A percentile compares a stretch with the other conserved stretches of the same genome.
Evolutionary conservation across 2,888 invertebrate genomes (phyloP).

Genomic region (Eurois occulta): DNA sequence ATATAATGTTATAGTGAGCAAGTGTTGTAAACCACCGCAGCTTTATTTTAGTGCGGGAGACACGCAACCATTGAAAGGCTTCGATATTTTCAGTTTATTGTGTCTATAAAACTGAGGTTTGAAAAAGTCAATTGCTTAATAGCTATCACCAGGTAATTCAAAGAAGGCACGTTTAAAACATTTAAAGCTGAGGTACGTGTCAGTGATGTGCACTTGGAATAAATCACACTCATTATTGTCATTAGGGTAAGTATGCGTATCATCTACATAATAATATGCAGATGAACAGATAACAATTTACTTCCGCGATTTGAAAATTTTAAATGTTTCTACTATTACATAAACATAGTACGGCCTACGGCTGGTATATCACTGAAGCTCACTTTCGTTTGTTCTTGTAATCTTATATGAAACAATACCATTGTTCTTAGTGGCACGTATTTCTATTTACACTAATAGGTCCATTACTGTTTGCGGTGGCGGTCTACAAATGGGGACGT

Average conservation of each 20-base stretch:
- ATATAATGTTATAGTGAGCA: conserved; percentile 61
- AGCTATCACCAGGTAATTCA: conserved; percentile 52
- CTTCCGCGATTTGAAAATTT: conserved; percentile 47
- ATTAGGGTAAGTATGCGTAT: conserved; percentile 54
- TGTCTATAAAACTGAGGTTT: conserved; percentile 45
- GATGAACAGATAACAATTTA: conserved; percentile 52
- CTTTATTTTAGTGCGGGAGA: conserved; percentile 49
- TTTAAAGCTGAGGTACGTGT: conserved; percentile 55
- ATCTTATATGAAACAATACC: conserved; percentile 65
- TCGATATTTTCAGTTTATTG: conserved; percentile 54
- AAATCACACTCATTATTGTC: conserved; percentile 45
- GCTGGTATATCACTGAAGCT: conserved; percentile 59
- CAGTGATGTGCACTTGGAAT: conserved; percentile 51
- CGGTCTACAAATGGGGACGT: conserved; percentile 36
- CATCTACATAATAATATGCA: conserved; percentile 54
- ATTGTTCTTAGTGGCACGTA: conserved; percentile 53
- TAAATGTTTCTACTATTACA: conserved; percentile 65
- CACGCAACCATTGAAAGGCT: conserved; percentile 62
- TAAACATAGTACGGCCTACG: conserved; percentile 48
- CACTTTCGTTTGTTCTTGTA: conserved; percentile 70
- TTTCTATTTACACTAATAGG: conserved; percentile 50
- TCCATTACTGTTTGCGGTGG: conserved; percentile 30
- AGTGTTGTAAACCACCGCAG: conserved; percentile 60
- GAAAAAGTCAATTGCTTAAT: conserved; percentile 52
- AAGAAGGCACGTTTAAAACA: conserved; percentile 45